Evolutionary conservation across 2,888 invertebrate species (phyloP).

Genomic region (Phyllotreta striolata): DNA sequence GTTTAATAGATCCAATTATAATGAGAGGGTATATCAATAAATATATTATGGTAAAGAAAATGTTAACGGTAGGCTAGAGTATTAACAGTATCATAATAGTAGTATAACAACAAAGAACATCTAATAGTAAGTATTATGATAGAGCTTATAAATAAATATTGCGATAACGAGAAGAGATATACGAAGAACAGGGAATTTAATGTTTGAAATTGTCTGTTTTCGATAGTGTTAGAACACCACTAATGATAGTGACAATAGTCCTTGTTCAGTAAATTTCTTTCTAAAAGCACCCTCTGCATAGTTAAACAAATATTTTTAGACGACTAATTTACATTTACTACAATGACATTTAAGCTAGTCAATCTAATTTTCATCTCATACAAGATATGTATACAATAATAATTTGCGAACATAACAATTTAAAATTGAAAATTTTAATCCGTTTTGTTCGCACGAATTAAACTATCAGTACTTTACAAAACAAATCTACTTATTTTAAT

Average conservation of each 20-base stretch:
- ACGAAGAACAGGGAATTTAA: background rate
- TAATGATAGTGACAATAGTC: constrained; percentile 9
- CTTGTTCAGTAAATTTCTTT: constrained; percentile 15
- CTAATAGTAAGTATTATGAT: constrained; percentile 14
- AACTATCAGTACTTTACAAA: constrained; percentile 50
- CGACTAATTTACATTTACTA: constrained; percentile 44
- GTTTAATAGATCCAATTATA: constrained; percentile 52
- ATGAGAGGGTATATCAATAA: constrained; percentile 47
- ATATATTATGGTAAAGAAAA: constrained; percentile 42
- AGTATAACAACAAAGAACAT: constrained; percentile 14
- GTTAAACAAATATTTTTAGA: constrained; percentile 34
- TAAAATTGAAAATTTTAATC: constrained; percentile 1
- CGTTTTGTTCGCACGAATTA: constrained; percentile 39
- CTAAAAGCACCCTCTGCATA: constrained; percentile 38
- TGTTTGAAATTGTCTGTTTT: background rate
- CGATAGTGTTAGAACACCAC: constrained; percentile 22
- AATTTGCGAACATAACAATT: background rate
- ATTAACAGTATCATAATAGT: constrained; percentile 35
- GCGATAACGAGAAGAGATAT: background rate
- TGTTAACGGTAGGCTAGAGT: constrained; percentile 8
- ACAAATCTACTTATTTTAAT: constrained; percentile 35
- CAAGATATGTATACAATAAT: constrained; percentile 5
- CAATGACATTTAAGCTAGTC: constrained; percentile 24
- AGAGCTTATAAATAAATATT: constrained; percentile 1
- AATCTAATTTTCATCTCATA: constrained; percentile 23